Evolutionary conservation across 2,113 vertebrate species (phyloP), one percentile per base, ranked within the genome.

Genomic region (Poeciliopsis turrubarensis): DNA sequence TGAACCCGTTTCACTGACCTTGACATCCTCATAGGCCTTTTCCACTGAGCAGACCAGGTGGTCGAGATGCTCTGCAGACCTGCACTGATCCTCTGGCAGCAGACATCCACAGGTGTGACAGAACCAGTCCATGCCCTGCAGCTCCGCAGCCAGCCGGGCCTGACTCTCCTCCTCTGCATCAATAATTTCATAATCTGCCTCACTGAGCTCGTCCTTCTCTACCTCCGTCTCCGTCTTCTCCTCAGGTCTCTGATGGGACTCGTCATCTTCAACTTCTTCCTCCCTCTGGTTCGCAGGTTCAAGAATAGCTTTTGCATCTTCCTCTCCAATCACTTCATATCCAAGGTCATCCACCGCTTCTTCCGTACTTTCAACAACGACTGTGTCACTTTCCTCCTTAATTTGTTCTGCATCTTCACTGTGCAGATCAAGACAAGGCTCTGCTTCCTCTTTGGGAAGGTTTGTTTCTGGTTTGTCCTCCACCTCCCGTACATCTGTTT

Each of bases 101-200:
- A 96, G 95, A 86, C 93, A 91, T 79, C 89, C 96, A 84, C 98
- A 99, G 61, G 93, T 92, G 47, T 94, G 88, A 87, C 98, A 99
- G 31, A 96, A 99, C 37, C 94, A 95, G 84, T 98, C 95, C 86
- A 94, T 85, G 71, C 95, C 95, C 12, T 87, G 66, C 77, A 94
- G 95, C 87, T 95, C 95, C 1, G 34, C 68, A 78, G 96, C 95
- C 81, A 86, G 91, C 37, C 92, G 91, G 60, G 93, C 89, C 72
- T 92, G 91, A 39, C 85, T 89, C n/a, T 88, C 72, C 19, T 96
- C 95, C 74, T 95, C 94, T 63, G 90, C 92, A 78, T 95, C 95
- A 64, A 94, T 92, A 72, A 95, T 92, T 62, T 96, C 94, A 91
- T 95, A 95, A 13, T 89, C 95, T 30, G 86, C 91, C 61, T 96